Evolutionary conservation across 1,140 invertebrate species (phyloP), one percentile per base, ranked within the genome.

Genomic region (Bombus cullumanus): DNA sequence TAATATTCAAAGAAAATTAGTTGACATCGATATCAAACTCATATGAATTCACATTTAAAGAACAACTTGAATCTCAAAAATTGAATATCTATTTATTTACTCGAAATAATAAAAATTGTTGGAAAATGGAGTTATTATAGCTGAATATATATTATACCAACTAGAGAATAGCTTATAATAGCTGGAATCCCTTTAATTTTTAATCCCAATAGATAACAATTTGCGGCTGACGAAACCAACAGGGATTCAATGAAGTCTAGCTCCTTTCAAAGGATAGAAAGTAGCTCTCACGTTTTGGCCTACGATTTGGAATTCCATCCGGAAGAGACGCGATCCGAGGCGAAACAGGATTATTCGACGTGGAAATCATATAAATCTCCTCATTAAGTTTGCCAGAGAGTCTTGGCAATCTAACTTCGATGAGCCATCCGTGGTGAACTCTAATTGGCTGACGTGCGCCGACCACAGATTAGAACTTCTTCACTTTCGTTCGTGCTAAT

Each of bases 381-480:
- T 86, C 85, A 86, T 86, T 86, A 86, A 78, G 62, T 71, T 47
- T 66, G 53, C 74, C 81, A 57, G 34, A 72, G 34, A 41, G 78
- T 31, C 64, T 8, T 43, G 79, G 79, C 78, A 90, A 90, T 90
- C 80, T 90, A 90, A 90, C 86, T 90, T 90, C 53, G 86, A 76
- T 53, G 89, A 81, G 75, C 74, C 59, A 57, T 75, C 79, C 59
- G 31, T 69, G 83, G 31, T 37, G n/a, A 81, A 76, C 71, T 90
- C 89, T 90, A 90, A 90, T 90, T 90, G 89, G 89, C 71, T 77
- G 89, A 90, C 89, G 89, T 86, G 88, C 78, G 53, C 62, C 86
- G 88, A 88, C 84, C 82, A 53, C 76, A 83, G 84, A 90, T 88
- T 78, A 88, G 86, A 76, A 88, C 76, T 90, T 88, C 86, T 90